Conservation (phyloP, 1,140 invertebrate genomes). For the Drosophila cardini region DNA sequence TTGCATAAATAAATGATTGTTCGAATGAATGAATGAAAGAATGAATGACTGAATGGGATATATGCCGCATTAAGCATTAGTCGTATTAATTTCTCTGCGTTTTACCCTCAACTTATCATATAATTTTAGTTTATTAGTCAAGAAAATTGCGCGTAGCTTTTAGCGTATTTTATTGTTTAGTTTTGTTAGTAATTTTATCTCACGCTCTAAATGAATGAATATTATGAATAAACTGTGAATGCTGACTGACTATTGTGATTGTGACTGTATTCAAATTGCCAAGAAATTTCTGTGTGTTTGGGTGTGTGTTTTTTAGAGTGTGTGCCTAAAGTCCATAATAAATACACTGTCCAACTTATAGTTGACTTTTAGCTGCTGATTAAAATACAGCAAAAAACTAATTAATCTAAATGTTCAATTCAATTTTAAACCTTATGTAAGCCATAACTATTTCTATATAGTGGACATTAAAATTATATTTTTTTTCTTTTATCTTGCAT, state of each 20-base stretch:
- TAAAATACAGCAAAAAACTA: constrained; percentile 26
- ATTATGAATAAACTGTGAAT: constrained; percentile 29
- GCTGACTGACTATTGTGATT: constrained; percentile 19
- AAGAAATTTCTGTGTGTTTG: background rate
- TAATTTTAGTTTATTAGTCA: constrained; percentile 77
- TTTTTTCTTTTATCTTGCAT: constrained; percentile 19
- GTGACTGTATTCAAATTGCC: constrained; percentile 9
- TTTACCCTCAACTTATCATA: constrained; percentile 61
- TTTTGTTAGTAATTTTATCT: constrained; percentile 51
- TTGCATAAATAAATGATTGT: constrained; percentile 28
- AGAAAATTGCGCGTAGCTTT: constrained; percentile 44
- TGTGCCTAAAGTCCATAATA: constrained; percentile 37
- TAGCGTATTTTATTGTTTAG: constrained; percentile 22
- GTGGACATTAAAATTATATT: constrained; percentile 62
- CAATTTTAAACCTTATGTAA: constrained; percentile 43
- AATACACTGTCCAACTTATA: constrained; percentile 39
- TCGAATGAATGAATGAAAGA: constrained; percentile 11
- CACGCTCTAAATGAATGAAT: constrained; percentile 13
- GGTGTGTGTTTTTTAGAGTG: background rate
- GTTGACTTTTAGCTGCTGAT: constrained; percentile 22
- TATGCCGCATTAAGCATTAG: constrained; percentile 50
- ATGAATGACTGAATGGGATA: constrained; percentile 23
- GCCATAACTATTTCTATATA: constrained; percentile 30
- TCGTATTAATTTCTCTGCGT: constrained; percentile 49
- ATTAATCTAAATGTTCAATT: constrained; percentile 50